Base-by-base conservation (phyloP, 2,888 invertebrate species). In the Xestoiulus laeticollis region DNA sequence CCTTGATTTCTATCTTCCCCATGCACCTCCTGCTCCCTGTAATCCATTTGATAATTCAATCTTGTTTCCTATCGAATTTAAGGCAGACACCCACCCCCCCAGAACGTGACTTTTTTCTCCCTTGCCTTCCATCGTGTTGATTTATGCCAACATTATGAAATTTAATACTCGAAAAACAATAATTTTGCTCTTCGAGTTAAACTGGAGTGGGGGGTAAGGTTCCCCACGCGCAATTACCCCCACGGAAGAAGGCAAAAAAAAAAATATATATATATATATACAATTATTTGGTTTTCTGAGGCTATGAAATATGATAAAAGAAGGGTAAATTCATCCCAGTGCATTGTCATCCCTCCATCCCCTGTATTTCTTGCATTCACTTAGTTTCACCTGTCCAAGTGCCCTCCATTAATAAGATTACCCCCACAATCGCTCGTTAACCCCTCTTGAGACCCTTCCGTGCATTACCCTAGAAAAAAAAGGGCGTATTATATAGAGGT, bases 121-220 rank as follows among this genome's bases (percentile, higher is more conserved):
- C 53, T 53, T 53, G 53, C 53, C 53, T n/a, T 19, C n/a, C n/a
- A n/a, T n/a, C 53, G 53, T 53, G 53, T 53, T 53, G 53, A 53
- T 53, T 53, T 53, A 53, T 53, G 53, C 53, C 53, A 53, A n/a
- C 53, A 53, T 53, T 53, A 53, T 53, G 53, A 53, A 53, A 53
- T 53, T 53, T 53, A 53, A 53, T 53, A 53, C 53, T 53, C 53
- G 53, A 53, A 53, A 53, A 53, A 53, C 53, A 53, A 53, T 53
- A 53, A 53, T 53, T 53, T 53, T n/a, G 53, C n/a, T 53, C 53
- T 53, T 53, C 53, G n/a, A 53, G 53, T 53, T 12, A n/a, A 53
- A n/a, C 14, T 19, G 48, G 48, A 5, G 14, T 48, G 48, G 48
- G n/a, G 53, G 53, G 48, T 48, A 48, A 12, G n/a, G 53, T 12